Conservation (phyloP, 2,113 vertebrate genomes). For the Xiphophorus couchianus region DNA sequence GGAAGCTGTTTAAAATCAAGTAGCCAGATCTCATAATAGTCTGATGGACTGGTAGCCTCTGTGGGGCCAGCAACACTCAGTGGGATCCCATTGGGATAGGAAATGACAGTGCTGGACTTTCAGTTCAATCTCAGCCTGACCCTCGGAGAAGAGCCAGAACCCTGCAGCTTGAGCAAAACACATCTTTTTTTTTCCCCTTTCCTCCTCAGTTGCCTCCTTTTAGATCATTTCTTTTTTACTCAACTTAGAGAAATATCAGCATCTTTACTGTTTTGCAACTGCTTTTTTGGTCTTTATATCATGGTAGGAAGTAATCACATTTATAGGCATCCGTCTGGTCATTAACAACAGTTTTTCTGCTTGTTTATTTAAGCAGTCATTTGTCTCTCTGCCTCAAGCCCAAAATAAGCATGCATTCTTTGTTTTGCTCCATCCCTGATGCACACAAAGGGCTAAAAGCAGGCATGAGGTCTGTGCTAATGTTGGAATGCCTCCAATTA, state of each 20-base stretch:
- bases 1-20: slow-evolving; percentile 23
- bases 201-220: background rate
- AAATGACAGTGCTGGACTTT: slow-evolving; percentile 26
- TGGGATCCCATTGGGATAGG: slow-evolving; percentile 15
- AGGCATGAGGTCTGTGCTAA: slow-evolving; percentile 37
- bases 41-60: slow-evolving; percentile 24
- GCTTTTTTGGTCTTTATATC: background rate
- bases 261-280: background rate
- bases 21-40: slow-evolving; percentile 7
- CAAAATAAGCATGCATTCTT: background rate
- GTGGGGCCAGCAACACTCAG: slow-evolving; percentile 46
- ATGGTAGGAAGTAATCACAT: background rate
- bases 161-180: slow-evolving; percentile 15
- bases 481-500: slow-evolving; percentile 48
- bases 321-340: no score
- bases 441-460: background rate
- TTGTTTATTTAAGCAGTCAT: background rate
- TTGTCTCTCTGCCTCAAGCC: background rate
- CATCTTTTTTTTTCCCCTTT: no score
- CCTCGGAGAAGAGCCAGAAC: slow-evolving; percentile 11
- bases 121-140: slow-evolving; percentile 37
- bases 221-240: background rate
- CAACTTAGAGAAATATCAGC: background rate
- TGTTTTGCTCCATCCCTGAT: background rate
- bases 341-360: background rate